These are phyloP conservation scores for Arothron firmamentum DNA, from an alignment of 2,113 vertebrate species.

Conservation along the genomic window DNA sequence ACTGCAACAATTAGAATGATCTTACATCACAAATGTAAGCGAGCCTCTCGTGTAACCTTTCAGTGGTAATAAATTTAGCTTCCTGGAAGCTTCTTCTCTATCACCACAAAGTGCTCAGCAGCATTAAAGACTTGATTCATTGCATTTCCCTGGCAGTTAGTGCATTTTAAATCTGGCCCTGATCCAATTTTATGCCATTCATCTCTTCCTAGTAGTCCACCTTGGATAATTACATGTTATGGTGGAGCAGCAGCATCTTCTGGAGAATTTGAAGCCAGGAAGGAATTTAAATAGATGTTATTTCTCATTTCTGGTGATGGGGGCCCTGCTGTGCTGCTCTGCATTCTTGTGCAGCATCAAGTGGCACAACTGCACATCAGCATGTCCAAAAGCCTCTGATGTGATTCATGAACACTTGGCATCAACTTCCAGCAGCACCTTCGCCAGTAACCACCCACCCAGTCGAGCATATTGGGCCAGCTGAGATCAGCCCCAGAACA, in stretches of 20 bases:
- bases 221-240: background rate
- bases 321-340: background rate
- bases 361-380: conserved; percentile 26
- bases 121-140: conserved; percentile 26
- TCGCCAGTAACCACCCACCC: conserved; percentile 36
- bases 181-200: conserved; percentile 19
- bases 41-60: conserved; percentile 4
- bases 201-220: background rate
- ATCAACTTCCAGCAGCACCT: conserved; percentile 19
- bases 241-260: conserved; percentile 5
- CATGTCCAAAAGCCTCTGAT: conserved; percentile 20
- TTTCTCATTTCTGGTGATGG: conserved; percentile 25
- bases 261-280: conserved; percentile 18
- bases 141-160: conserved; percentile 22
- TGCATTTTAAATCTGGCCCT: conserved; percentile 17
- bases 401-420: conserved; percentile 35
- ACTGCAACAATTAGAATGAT: background rate
- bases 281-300: conserved; percentile 12
- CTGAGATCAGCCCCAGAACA: conserved; percentile 31
- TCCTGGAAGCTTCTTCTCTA: conserved; percentile 26
- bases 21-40: conserved; percentile 5
- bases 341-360: conserved; percentile 24
- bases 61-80: conserved; percentile 34
- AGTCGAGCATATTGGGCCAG: conserved; percentile 18
- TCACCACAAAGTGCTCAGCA: conserved; percentile 26